Percentiles rank a stretch among this genome's conserved stretches.
Evolutionary conservation across 2,888 invertebrate species (phyloP).

Genomic region (Leptinotarsa juncta): DNA sequence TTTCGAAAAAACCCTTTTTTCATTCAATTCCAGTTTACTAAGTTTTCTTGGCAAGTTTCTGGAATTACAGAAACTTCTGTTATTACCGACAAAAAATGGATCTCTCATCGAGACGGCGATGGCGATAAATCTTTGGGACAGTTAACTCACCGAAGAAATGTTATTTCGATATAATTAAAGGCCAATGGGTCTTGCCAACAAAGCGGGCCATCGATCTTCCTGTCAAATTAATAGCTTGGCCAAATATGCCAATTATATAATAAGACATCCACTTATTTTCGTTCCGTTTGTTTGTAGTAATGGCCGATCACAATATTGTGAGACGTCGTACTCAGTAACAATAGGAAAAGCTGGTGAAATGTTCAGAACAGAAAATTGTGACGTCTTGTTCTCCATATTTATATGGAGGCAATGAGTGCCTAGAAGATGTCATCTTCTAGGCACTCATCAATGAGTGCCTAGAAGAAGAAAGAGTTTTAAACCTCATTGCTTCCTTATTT

Average conservation of each 20-base stretch:
- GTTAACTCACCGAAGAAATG: constrained; percentile 22
- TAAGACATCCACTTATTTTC: constrained; percentile 22
- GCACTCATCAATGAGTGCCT: too few relatives aligned
- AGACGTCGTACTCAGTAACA: background rate
- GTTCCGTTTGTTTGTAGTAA: constrained; percentile 13
- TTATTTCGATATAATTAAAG: constrained; percentile 27
- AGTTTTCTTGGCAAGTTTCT: background rate
- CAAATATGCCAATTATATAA: constrained; percentile 29
- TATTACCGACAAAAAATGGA: background rate
- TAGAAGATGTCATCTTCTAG: too few relatives aligned
- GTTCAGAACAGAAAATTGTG: background rate
- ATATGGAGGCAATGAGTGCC: too few relatives aligned
- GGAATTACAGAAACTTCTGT: background rate
- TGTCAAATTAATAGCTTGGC: constrained; percentile 28
- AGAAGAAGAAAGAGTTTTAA: too few relatives aligned
- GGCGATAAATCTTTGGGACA: constrained; percentile 21
- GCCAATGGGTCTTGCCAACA: constrained; percentile 24
- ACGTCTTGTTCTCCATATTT: too few relatives aligned
- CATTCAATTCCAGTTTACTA: too few relatives aligned
- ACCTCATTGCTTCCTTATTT: too few relatives aligned
- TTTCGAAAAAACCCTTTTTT: background rate
- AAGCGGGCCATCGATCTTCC: constrained; percentile 22
- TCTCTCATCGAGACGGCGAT: background rate
- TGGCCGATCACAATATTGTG: constrained; percentile 22
- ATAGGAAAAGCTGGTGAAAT: too few relatives aligned